Evolutionary conservation across 2,797 vertebrate species (phyloP).

Genomic region (Spea hammondii): DNA sequence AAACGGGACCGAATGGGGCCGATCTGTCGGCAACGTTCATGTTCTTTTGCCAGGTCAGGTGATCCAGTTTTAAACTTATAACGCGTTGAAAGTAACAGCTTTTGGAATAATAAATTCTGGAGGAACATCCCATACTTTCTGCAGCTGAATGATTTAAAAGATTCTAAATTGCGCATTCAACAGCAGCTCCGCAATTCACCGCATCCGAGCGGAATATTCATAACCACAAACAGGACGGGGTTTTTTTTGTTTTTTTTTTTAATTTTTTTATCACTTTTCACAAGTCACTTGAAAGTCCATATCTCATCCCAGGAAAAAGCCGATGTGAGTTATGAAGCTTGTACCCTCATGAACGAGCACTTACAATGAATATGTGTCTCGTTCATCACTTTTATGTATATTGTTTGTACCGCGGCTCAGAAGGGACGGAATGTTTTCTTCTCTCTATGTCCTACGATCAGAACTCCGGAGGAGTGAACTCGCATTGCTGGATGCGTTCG

Average conservation of each 20-base stretch:
- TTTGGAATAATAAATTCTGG: not conserved
- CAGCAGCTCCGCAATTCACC: slow-evolving; percentile 1
- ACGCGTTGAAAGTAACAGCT: no score
- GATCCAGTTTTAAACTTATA: no score
- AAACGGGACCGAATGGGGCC: no score
- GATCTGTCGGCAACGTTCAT: no score
- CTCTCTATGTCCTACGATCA: slow-evolving; percentile 40
- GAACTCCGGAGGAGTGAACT: slow-evolving; percentile 1
- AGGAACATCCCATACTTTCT: not conserved
- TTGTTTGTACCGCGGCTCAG: slow-evolving; percentile 29
- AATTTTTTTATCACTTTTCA: slow-evolving; percentile 25
- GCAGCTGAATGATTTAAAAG: not conserved
- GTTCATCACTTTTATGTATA: slow-evolving; percentile 41
- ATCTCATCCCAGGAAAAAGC: slow-evolving; percentile 22
- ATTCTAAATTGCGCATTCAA: not conserved
- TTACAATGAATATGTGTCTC: slow-evolving; percentile 43
- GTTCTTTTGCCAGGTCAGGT: no score
- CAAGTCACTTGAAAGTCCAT: slow-evolving; percentile 19
- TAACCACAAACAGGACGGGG: slow-evolving; percentile 7
- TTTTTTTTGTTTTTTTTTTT: not conserved
- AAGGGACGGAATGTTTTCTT: slow-evolving; percentile 34
- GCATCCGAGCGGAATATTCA: slow-evolving; percentile 12
- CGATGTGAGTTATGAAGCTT: slow-evolving; percentile 36
- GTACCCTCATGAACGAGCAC: slow-evolving; percentile 43
- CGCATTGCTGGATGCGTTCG: not conserved